phyloP scores from a whole-genome alignment of 1,140 invertebrate species.

The Drosophila burlai region DNA sequence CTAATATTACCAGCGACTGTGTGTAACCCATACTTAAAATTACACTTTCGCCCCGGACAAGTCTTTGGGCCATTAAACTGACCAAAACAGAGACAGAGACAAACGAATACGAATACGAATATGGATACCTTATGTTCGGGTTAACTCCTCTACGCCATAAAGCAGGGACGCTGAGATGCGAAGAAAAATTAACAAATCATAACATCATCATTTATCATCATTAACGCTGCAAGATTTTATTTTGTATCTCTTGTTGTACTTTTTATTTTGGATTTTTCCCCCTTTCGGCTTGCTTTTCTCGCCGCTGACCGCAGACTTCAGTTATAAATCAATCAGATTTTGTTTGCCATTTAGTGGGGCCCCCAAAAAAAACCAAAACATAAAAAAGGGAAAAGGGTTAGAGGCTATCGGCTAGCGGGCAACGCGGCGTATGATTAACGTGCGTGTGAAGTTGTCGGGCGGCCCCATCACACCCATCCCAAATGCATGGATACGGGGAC shows the following conservation, averaged over 20 bases:
- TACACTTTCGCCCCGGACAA: constrained; percentile 64
- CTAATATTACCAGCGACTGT: constrained; percentile 20
- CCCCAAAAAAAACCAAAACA: background rate
- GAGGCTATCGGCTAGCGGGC: constrained; percentile 2
- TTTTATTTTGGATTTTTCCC: constrained; percentile 21
- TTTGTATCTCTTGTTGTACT: constrained; percentile 42
- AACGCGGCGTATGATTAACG: constrained; percentile 73
- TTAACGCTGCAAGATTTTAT: constrained; percentile 60
- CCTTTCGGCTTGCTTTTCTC: constrained; percentile 5
- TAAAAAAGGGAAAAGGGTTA: constrained; percentile 14
- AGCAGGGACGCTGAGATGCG: constrained; percentile 44
- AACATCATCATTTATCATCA: constrained; percentile 84
- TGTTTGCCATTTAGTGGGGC: constrained; percentile 67
- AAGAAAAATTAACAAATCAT: constrained; percentile 82
- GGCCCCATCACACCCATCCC: constrained; percentile 47
- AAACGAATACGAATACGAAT: constrained; percentile 9
- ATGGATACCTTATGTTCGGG: constrained; percentile 35
- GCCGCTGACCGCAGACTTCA: constrained; percentile 51
- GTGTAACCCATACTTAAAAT: constrained; percentile 67
- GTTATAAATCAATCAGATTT: constrained; percentile 83
- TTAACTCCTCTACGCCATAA: constrained; percentile 70
- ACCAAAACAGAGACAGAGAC: constrained; percentile 23
- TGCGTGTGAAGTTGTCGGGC: constrained; percentile 68
- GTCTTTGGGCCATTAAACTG: constrained; percentile 58
- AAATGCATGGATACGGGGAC: background rate